Evolutionary conservation across 2,888 invertebrate species (phyloP), one percentile per base, ranked within the genome.

Genomic region (Seladonia tumulorum): DNA sequence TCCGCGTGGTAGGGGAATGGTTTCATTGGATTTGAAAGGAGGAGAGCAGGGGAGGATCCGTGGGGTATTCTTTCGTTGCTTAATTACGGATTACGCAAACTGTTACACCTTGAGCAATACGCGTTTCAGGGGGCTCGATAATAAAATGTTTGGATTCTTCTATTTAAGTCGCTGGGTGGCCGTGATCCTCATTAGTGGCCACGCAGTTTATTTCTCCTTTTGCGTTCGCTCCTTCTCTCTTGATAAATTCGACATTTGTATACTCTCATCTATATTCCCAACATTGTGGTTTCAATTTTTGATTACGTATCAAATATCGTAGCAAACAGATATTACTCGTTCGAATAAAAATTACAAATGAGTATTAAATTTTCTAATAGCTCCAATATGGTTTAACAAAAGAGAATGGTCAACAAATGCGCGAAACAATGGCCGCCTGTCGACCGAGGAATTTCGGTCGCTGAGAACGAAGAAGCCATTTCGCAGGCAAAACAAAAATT

Each of bases 21-120:
- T 92, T 92, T 92, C 91, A 92, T 92, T 89, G 91, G 89, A 90
- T 90, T 89, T 73, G 45, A 80, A 82, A 82, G 39, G 63, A 49
- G 78, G 74, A 72, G 71, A 60, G n/a, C 29, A 29, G 66, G 66
- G 29, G 35, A 78, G 80, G 71, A 82, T 74, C 79, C 84, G 49
- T 63, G 29, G 83, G 80, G 29, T n/a, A 82, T 74, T 68, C 73
- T 76, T 83, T 82, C 39, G 42, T 70, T 68, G 22, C 57, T 82
- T 72, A 79, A 82, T 78, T 78, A 71, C 57, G 68, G 68, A 68
- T 68, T 68, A 68, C 68, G 35, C 68, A 68, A 68, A 68, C 68
- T 68, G 68, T 68, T 68, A n/a, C 68, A 68, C 68, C 39, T 68
- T 68, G 12, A 68, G 42, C 39, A 42, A 68, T 68, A 68, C 68